Evolutionary conservation across 1,140 invertebrate genomes (phyloP).

Genomic region (Cydia splendana): DNA sequence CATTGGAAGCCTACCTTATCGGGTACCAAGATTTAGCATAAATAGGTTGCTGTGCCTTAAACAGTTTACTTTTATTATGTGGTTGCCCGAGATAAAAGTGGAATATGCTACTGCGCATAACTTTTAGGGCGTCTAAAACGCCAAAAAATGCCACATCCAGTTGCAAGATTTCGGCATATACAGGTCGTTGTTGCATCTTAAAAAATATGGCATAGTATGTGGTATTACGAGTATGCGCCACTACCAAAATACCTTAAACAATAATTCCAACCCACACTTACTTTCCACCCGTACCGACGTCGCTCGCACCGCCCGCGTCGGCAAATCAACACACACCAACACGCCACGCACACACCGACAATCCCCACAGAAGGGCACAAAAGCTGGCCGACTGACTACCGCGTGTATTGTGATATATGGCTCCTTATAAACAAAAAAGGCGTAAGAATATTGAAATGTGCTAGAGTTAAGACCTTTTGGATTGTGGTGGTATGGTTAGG

Average conservation of each 20-base stretch:
- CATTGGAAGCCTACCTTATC: no score
- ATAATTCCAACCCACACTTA: slow-evolving; percentile 41
- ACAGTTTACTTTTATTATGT: no score
- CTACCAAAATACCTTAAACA: slow-evolving; percentile 18
- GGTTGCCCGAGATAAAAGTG: no score
- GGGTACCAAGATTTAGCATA: no score
- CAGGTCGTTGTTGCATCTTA: no score
- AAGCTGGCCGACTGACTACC: slow-evolving; percentile 73
- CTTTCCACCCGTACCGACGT: slow-evolving; percentile 45
- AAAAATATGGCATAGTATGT: no score
- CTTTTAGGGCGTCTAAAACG: no score
- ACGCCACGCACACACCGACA: slow-evolving; percentile 45
- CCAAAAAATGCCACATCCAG: no score
- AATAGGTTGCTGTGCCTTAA: no score
- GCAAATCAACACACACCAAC: slow-evolving; percentile 75
- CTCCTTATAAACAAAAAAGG: background rate
- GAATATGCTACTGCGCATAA: no score
- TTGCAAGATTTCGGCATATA: no score
- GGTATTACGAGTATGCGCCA: no score
- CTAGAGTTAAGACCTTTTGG: slow-evolving; percentile 1
- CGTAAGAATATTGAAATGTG: background rate
- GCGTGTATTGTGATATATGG: slow-evolving; percentile 35
- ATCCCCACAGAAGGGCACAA: slow-evolving; percentile 71
- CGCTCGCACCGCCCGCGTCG: slow-evolving; percentile 61
- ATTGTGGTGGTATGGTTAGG: background rate